Evolutionary conservation across 2,113 vertebrate genomes (phyloP).

Genomic region (Rhinichthys klamathensis): DNA sequence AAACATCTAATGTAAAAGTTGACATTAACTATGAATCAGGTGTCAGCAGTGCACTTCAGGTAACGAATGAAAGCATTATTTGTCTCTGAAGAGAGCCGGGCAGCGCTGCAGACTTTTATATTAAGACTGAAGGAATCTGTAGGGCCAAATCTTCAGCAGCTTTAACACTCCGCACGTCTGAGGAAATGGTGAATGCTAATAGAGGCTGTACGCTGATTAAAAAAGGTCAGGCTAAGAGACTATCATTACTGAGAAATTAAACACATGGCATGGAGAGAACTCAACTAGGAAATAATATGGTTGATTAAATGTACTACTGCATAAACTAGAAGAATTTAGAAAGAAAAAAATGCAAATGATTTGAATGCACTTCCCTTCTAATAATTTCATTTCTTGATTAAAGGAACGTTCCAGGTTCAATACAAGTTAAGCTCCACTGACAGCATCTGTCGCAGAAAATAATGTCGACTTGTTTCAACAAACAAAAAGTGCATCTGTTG

Average conservation of each 20-base stretch:
- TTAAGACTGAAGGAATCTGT: constrained; percentile 23
- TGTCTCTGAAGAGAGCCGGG: constrained; percentile 15
- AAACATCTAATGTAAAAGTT: constrained; percentile 47
- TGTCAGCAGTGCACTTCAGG: constrained; percentile 32
- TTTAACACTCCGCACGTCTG: constrained; percentile 16
- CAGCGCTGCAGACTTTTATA: not conserved
- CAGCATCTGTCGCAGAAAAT: not conserved
- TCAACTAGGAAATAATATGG: constrained; percentile 35
- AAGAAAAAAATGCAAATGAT: constrained; percentile 26
- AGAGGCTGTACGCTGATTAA: constrained; percentile 6
- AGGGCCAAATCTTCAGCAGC: constrained; percentile 15
- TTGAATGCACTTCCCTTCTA: constrained; percentile 37
- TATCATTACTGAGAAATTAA: constrained; percentile 41
- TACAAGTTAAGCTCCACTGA: not conserved
- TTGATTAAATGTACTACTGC: constrained; percentile 46
- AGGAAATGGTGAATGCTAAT: constrained; percentile 31
- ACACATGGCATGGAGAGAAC: not conserved
- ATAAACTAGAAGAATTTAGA: constrained; percentile 38
- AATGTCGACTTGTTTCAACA: not conserved
- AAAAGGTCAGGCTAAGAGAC: constrained; percentile 37
- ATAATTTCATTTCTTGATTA: constrained; percentile 19
- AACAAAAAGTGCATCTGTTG: not conserved
- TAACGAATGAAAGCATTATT: constrained; percentile 32
- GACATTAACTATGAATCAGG: constrained; percentile 28
- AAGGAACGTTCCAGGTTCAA: not conserved